Evolutionary conservation across 2,888 invertebrate species (phyloP).

Genomic region (Parnassius glacialis): DNA sequence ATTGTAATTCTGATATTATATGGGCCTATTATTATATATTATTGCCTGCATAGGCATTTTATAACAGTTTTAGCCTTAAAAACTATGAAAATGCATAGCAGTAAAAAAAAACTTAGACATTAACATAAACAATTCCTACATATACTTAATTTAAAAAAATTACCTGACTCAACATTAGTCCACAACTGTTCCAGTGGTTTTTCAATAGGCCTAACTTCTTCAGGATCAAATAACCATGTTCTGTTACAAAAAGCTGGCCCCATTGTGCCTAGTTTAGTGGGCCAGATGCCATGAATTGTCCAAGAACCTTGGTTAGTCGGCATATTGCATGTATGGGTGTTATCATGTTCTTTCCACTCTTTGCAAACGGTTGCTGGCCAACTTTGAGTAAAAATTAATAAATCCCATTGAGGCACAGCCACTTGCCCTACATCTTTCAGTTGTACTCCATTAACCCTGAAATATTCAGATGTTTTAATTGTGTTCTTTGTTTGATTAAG

Average conservation of each 20-base stretch:
- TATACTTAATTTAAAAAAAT: background rate
- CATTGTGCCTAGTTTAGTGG: slow-evolving; percentile 83
- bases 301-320: slow-evolving; percentile 83
- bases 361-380: slow-evolving; percentile 87
- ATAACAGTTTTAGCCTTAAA: too few relatives aligned
- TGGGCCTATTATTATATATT: too few relatives aligned
- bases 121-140: too few relatives aligned
- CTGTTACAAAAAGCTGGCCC: slow-evolving; percentile 88
- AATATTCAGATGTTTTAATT: slow-evolving; percentile 23
- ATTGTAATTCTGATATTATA: too few relatives aligned
- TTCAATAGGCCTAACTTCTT: slow-evolving; percentile 81
- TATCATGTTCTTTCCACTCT: slow-evolving; percentile 83
- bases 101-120: too few relatives aligned
- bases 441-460: slow-evolving; percentile 35
- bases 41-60: too few relatives aligned
- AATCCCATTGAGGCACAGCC: slow-evolving; percentile 82
- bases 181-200: slow-evolving; percentile 82
- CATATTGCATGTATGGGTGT: slow-evolving; percentile 82
- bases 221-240: slow-evolving; percentile 83
- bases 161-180: slow-evolving; percentile 86
- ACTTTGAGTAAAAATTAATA: slow-evolving; percentile 89
- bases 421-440: slow-evolving; percentile 23
- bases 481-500: background rate
- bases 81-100: too few relatives aligned
- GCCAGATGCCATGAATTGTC: slow-evolving; percentile 93